Base-by-base conservation (phyloP, 2,113 vertebrate species). In the Atlantisia rogersi region DNA sequence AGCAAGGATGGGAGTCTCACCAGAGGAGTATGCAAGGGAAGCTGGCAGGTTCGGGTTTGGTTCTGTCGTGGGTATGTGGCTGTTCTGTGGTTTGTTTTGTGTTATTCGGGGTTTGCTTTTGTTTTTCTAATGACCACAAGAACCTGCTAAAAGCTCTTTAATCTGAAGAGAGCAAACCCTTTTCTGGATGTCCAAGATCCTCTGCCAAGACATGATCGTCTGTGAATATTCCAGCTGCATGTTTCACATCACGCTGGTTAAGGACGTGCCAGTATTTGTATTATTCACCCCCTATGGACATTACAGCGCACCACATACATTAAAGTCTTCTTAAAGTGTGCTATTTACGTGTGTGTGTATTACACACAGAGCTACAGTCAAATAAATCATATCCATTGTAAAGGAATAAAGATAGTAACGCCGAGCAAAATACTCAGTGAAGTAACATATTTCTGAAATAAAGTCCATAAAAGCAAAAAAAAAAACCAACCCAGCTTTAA, bases 71-170 rank as follows among this genome's bases (percentile, higher is more conserved):
- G 76, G 52, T 80, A 91, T 53, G 90, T 50, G 13, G 35, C 63
- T 64, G 80, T 37, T 90, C 74, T 63, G 15, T 15, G 26, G 19
- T 39, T 39, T n/a, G 4, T 44, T 50, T 52, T 32, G 48, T 48
- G 48, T 48, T 48, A 48, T 48, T 48, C 48, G 52, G 52, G 12
- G 26, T 40, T 32, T 18, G 24, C 11, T 2, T 25, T 88, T 53
- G 52, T 70, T 46, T 52, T 39, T 35, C 71, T 68, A 88, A 78
- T 46, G 50, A 55, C 89, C 91, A 78, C 68, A 93, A 89, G 65
- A 96, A 95, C 95, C 96, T 95, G 94, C 73, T 95, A 84, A 82
- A 94, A 84, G 40, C 85, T 95, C 79, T 91, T 88, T 91, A 92
- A 91, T 82, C 50, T 62, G 80, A 96, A 91, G 82, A 92, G n/a